Conservation (phyloP, 2,113 vertebrate genomes). For the Bubalus kerabau region DNA sequence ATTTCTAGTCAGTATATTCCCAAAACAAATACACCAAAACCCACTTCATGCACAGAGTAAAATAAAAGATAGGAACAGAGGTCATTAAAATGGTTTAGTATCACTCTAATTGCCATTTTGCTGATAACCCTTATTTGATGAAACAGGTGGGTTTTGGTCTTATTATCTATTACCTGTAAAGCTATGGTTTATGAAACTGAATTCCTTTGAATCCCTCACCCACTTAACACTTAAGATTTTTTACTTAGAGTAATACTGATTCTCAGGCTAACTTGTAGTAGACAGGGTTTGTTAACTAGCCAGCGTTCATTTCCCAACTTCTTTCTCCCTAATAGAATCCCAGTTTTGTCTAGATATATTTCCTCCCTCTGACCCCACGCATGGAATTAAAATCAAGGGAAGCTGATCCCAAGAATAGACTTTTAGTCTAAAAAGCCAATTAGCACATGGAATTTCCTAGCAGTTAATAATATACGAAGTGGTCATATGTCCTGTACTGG, state of each 20-base stretch:
- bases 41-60: constrained; percentile 16
- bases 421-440: neutral
- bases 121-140: neutral
- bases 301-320: neutral
- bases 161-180: neutral
- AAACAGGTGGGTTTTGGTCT: neutral
- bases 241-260: neutral
- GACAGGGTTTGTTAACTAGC: neutral
- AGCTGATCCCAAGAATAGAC: neutral
- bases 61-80: constrained; percentile 21
- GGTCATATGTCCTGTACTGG: neutral
- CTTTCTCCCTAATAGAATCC: neutral
- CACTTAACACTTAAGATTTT: neutral
- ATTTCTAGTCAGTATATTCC: constrained; percentile 54
- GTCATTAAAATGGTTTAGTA: neutral
- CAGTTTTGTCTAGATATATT: neutral
- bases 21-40: constrained; percentile 68
- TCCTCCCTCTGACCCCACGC: neutral
- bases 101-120: neutral
- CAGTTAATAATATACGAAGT: neutral
- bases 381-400: neutral
- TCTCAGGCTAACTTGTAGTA: neutral
- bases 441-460: neutral
- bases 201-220: neutral
- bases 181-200: neutral